These are phyloP conservation scores for Limnephilus marmoratus DNA, from an alignment of 2,888 invertebrate species.

Conservation along the genomic window DNA sequence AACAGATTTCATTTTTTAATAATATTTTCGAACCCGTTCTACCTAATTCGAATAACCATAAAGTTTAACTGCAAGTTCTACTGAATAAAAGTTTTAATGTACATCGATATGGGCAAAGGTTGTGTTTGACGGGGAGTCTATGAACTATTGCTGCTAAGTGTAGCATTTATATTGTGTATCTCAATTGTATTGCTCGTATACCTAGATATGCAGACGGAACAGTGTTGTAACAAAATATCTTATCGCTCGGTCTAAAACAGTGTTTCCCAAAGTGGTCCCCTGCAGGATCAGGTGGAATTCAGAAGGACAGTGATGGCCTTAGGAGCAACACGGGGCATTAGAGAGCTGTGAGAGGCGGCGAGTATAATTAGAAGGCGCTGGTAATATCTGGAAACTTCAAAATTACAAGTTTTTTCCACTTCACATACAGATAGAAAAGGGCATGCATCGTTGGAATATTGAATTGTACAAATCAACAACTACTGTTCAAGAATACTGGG, in stretches of 20 bases:
- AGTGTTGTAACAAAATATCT: neutral
- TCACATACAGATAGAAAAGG: too few species aligned
- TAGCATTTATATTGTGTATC: neutral
- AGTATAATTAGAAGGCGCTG: neutral
- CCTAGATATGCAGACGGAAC: neutral
- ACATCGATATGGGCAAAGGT: neutral
- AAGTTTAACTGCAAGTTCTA: too few species aligned
- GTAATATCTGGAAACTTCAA: neutral
- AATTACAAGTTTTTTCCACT: too few species aligned
- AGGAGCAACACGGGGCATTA: neutral
- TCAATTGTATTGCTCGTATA: neutral
- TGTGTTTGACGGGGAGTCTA: neutral
- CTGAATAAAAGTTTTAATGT: neutral
- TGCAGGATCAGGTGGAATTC: neutral
- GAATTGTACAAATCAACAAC: too few species aligned
- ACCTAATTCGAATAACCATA: too few species aligned
- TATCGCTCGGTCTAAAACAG: neutral
- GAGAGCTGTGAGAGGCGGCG: neutral
- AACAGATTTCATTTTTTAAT: too few species aligned
- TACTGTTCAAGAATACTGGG: too few species aligned
- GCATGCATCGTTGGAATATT: too few species aligned
- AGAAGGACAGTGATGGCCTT: neutral
- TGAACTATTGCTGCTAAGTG: neutral
- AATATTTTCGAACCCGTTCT: too few species aligned
- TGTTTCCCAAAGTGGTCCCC: neutral